Percentiles rank a stretch among this genome's conserved stretches.
These are phyloP conservation scores for Stichopus chloronotus DNA, from an alignment of 35 echinoderm and acorn worm species.

Conservation along the genomic window DNA sequence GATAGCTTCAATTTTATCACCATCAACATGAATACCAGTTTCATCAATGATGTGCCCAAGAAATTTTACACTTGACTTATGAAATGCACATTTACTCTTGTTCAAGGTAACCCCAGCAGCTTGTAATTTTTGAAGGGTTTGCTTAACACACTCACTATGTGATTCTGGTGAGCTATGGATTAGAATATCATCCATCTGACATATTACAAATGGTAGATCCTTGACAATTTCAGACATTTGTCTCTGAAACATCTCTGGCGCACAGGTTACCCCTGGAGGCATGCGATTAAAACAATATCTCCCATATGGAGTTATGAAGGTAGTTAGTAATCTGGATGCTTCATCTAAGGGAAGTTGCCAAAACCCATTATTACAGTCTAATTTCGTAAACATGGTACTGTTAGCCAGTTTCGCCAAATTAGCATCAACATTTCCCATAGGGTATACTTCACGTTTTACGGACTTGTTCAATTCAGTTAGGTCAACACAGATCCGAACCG, in stretches of 20 bases:
- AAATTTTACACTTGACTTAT: constrained; percentile 32
- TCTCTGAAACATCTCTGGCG: constrained; percentile 68
- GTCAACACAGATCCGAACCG: too few relatives aligned
- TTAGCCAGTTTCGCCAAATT: constrained; percentile 45
- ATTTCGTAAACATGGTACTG: constrained; percentile 54
- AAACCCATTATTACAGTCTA: constrained; percentile 72
- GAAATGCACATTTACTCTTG: constrained; percentile 13
- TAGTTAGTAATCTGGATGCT: constrained; percentile 57
- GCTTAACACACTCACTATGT: constrained; percentile 50
- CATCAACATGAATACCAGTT: constrained; percentile 39
- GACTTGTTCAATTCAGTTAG: constrained; percentile 52
- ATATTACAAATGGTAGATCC: constrained; percentile 61
- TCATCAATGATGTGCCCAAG: constrained; percentile 46
- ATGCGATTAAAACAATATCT: constrained; percentile 65
- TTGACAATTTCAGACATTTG: constrained; percentile 68
- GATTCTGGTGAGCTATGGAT: constrained; percentile 51
- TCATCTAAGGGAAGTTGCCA: constrained; percentile 69
- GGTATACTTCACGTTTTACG: constrained; percentile 52
- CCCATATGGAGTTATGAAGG: constrained; percentile 71
- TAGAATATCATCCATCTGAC: constrained; percentile 80
- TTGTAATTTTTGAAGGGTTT: constrained; percentile 41
- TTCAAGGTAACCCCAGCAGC: constrained; percentile 62
- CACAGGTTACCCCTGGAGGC: constrained; percentile 59
- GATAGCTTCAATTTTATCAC: constrained; percentile 20
- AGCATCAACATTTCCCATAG: constrained; percentile 55